Conservation (phyloP, 2,797 vertebrate species). For the Dryobates pubescens region DNA sequence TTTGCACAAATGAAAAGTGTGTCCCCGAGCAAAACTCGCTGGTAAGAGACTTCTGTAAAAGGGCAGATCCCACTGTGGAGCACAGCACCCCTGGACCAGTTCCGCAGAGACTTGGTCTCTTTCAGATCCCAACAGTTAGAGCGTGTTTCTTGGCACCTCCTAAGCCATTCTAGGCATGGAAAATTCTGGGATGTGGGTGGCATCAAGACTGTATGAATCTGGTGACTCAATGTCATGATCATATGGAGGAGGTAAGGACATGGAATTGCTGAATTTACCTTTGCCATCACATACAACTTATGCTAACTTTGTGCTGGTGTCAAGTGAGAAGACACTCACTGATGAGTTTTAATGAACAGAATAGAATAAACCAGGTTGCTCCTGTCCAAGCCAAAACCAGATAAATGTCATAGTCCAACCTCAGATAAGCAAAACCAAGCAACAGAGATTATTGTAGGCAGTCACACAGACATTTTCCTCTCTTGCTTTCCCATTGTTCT, state of each 20-base stretch:
- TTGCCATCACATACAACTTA: background rate
- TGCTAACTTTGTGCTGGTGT: background rate
- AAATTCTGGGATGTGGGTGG: background rate
- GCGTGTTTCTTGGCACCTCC: background rate
- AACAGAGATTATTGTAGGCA: background rate
- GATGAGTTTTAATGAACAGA: background rate
- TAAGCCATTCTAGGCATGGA: background rate
- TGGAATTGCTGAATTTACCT: background rate
- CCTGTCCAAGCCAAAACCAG: background rate
- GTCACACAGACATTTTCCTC: background rate
- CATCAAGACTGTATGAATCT: background rate
- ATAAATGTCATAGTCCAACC: background rate
- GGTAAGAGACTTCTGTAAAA: background rate
- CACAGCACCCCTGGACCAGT: background rate
- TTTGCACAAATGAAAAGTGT: background rate
- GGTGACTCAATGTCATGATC: accelerated
- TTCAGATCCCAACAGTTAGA: background rate
- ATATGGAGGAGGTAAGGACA: background rate
- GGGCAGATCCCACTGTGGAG: background rate
- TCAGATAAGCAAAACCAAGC: background rate
- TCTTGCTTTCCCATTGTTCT: background rate
- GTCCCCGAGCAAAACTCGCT: background rate
- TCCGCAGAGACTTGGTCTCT: background rate
- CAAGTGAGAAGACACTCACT: background rate
- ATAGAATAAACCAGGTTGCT: too few relatives aligned